Evolutionary conservation across 2,797 vertebrate species (phyloP), one percentile per base, ranked within the genome.

Genomic region (Trichosurus vulpecula): DNA sequence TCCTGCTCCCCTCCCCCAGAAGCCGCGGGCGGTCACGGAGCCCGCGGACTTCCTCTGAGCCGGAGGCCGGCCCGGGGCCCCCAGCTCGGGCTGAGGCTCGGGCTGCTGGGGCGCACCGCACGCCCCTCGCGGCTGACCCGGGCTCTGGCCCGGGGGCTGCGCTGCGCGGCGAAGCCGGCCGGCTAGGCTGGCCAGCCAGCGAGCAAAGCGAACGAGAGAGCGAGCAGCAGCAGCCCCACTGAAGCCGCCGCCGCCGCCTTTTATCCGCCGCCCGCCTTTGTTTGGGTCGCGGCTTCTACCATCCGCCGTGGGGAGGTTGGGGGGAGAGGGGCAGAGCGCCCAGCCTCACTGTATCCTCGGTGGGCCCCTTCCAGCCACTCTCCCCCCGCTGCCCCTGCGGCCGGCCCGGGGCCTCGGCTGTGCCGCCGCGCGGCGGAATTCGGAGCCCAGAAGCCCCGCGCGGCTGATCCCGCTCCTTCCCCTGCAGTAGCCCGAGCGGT

Each of bases 221-320:
- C 41, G 41, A 87, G 41, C 19, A 55, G 94, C 81, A 93, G 81
- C 52, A 92, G 35, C 58, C 56, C 92, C 0, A 1, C 74, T n/a
- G 56, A 91, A 8, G 91, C 58, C 92, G 0, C 93, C 47, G 19
- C 97, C 66, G 94, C 98, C 30, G 96, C 98, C 97, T 98, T 97
- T 98, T 96, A 98, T 97, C 90, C 1, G 94, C 97, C 90, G 87
- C 98, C 97, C 95, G 97, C 96, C 98, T 98, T 98, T 95, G 96
- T 95, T 97, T 98, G 97, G 96, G 98, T 96, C 96, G 53, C 3
- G 97, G 97, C 94, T 94, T 2, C 97, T 94, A 97, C 97, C 98
- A 97, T 92, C 13, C 89, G 95, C 2, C n/a, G 81, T 52, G 56
- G 97, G 97, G 97, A 97, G 58, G 97, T 91, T 52, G 55, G 13